phyloP scores from a whole-genome alignment of 2,113 vertebrate species.

The Macroglossus sobrinus region DNA sequence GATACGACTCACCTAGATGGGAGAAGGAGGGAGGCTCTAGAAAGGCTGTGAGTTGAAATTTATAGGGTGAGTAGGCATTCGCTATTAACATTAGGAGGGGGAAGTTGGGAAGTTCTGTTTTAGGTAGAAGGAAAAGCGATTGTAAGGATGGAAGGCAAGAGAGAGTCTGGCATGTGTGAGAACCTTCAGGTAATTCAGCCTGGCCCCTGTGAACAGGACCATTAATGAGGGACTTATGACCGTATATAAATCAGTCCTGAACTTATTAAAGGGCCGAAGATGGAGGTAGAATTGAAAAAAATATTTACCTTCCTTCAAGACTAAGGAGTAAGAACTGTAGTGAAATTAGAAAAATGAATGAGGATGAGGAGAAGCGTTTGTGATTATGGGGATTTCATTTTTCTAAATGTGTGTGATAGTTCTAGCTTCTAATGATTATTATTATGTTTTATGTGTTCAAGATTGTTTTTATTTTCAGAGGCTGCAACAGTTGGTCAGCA shows the following conservation, averaged over 20 bases:
- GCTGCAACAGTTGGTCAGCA: neutral
- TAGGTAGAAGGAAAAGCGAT: neutral
- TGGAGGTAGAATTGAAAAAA: neutral
- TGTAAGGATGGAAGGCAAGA: too few species aligned
- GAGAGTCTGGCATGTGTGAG: neutral
- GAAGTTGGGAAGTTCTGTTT: neutral
- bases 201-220: neutral
- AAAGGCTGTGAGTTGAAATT: neutral
- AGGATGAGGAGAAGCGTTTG: neutral
- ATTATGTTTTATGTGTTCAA: neutral
- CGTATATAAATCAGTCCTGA: neutral
- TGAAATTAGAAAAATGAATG: neutral
- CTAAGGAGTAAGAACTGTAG: neutral
- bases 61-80: neutral
- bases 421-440: neutral
- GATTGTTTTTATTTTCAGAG: constrained; percentile 50
- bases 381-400: neutral
- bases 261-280: neutral
- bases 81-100: neutral
- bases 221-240: neutral
- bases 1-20: neutral
- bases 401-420: neutral
- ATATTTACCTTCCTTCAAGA: neutral
- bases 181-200: neutral
- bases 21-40: neutral